These are phyloP conservation scores for Phainopepla nitens DNA, from an alignment of 2,113 vertebrate genomes.

Conservation along the genomic window DNA sequence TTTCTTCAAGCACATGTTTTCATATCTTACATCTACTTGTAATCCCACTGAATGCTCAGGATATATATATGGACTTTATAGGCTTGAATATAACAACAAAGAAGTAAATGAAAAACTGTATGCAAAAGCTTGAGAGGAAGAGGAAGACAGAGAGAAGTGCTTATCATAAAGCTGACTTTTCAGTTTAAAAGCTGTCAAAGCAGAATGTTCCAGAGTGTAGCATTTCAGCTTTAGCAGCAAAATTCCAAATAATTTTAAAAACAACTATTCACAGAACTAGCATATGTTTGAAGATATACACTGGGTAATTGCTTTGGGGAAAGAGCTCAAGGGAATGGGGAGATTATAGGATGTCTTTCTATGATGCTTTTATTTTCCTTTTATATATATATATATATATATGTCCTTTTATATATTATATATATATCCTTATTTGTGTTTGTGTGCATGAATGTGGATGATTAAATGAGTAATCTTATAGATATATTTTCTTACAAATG, in stretches of 20 bases:
- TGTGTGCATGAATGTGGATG: not conserved
- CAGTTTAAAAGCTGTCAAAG: not conserved
- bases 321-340: not conserved
- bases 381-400: too few relatives aligned
- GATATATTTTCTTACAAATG: not conserved
- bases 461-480: not conserved
- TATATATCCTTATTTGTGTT: not conserved
- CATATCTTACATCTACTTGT: not conserved
- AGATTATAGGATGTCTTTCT: not conserved
- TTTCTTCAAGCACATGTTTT: not conserved
- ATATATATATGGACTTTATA: not conserved
- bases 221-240: not conserved
- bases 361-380: not conserved
- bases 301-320: not conserved
- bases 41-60: not conserved
- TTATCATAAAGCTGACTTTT: not conserved
- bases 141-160: not conserved
- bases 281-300: not conserved
- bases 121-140: not conserved
- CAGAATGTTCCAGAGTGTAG: not conserved
- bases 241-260: not conserved
- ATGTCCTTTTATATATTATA: too few relatives aligned
- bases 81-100: not conserved
- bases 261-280: not conserved
- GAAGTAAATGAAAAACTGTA: not conserved